These are phyloP conservation scores for Paratilapia polleni DNA, from an alignment of 2,113 vertebrate species.

Conservation along the genomic window DNA sequence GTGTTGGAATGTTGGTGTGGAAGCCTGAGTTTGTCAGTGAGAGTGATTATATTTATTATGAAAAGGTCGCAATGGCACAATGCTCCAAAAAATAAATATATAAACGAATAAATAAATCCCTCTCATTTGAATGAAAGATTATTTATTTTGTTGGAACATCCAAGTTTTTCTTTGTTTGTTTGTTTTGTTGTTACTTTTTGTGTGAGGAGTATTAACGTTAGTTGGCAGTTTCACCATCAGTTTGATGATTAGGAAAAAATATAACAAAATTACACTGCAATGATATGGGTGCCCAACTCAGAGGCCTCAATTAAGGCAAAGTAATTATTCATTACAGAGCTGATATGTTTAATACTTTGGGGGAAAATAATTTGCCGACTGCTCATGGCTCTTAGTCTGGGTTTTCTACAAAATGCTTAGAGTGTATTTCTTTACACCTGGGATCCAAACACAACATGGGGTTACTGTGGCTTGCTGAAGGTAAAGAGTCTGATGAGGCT, in stretches of 20 bases:
- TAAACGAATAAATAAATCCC: no score
- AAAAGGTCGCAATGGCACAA: no score
- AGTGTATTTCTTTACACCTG: neutral
- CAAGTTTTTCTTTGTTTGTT: no score
- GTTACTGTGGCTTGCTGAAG: neutral
- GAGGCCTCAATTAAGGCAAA: neutral
- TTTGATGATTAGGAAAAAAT: neutral
- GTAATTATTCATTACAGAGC: neutral
- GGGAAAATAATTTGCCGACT: neutral
- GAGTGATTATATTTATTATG: no score
- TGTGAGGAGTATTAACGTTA: no score
- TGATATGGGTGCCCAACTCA: neutral
- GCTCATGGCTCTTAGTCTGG: neutral
- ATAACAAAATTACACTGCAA: neutral
- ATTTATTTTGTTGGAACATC: no score
- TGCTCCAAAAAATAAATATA: no score
- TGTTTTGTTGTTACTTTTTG: no score
- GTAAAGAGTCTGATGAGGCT: neutral
- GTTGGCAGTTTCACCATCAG: neutral
- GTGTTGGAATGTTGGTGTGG: no score
- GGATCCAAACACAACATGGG: slow-evolving; percentile 1
- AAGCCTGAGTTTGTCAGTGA: no score
- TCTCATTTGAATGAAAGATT: no score
- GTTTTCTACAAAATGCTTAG: neutral
- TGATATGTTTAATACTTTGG: neutral